Percentiles rank a stretch among this genome's conserved stretches.
Evolutionary conservation across 2,888 invertebrate species (phyloP).

Genomic region (Glaucopsyche alexis): DNA sequence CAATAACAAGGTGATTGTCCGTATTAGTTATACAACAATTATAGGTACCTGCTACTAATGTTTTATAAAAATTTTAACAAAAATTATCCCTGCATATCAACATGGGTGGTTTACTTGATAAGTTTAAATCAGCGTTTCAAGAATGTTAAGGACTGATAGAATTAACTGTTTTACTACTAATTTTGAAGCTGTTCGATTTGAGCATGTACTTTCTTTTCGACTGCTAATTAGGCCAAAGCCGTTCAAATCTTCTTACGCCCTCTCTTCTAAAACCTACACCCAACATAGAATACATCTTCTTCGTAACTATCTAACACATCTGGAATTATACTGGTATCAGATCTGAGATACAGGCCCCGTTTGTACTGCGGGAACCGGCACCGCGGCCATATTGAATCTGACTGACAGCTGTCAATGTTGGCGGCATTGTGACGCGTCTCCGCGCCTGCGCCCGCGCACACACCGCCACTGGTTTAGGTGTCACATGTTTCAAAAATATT

Average conservation of each 20-base stretch:
- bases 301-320: slow-evolving; percentile 53
- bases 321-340: slow-evolving; percentile 49
- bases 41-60: not conserved
- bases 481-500: slow-evolving; percentile 47
- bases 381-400: slow-evolving; percentile 75
- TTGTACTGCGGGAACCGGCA: slow-evolving; percentile 62
- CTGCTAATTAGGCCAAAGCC: not conserved
- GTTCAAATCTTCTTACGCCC: not conserved
- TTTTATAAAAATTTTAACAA: no score
- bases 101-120: no score
- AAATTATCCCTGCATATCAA: no score
- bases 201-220: not conserved
- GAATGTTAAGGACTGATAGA: no score
- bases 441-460: slow-evolving; percentile 63
- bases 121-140: no score
- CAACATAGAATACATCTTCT: slow-evolving; percentile 45
- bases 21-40: not conserved
- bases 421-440: slow-evolving; percentile 75
- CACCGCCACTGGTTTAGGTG: slow-evolving; percentile 50
- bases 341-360: slow-evolving; percentile 50
- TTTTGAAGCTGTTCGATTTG: no score
- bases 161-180: no score
- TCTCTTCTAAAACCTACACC: not conserved
- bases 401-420: slow-evolving; percentile 80
- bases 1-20: not conserved